A percentile compares a stretch with the other conserved stretches of the same genome.
Conservation (phyloP, 2,113 vertebrate species). For the Heterocephalus glaber region DNA sequence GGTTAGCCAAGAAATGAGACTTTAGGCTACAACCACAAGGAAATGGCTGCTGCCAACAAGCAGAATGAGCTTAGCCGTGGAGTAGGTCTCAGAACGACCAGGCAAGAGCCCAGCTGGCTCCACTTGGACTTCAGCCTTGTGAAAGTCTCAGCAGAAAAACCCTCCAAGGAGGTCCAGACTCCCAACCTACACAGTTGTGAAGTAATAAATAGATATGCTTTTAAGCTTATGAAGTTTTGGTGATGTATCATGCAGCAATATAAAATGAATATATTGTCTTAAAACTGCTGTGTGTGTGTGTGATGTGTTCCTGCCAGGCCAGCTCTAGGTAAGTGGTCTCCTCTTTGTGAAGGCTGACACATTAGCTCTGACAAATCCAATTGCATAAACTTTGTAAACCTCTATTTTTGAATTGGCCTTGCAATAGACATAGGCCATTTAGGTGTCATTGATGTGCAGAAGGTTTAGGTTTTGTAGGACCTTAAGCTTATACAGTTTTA, state of each 20-base stretch:
- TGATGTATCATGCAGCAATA: neutral
- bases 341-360: neutral
- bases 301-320: neutral
- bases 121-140: neutral
- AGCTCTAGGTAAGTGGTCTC: neutral
- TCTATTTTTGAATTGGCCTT: neutral
- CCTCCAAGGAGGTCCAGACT: neutral
- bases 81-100: neutral
- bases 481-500: neutral
- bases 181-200: neutral
- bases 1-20: neutral
- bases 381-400: neutral
- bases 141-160: neutral
- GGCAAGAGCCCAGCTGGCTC: neutral
- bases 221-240: neutral
- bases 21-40: neutral
- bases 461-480: neutral
- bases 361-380: neutral
- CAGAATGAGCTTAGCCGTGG: neutral
- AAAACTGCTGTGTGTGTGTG: neutral
- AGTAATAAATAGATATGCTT: neutral
- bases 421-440: neutral
- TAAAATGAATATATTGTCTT: neutral
- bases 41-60: neutral
- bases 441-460: neutral